These are phyloP conservation scores for Enteromius radiatus DNA, from an alignment of 2,797 vertebrate genomes.

Conservation along the genomic window DNA sequence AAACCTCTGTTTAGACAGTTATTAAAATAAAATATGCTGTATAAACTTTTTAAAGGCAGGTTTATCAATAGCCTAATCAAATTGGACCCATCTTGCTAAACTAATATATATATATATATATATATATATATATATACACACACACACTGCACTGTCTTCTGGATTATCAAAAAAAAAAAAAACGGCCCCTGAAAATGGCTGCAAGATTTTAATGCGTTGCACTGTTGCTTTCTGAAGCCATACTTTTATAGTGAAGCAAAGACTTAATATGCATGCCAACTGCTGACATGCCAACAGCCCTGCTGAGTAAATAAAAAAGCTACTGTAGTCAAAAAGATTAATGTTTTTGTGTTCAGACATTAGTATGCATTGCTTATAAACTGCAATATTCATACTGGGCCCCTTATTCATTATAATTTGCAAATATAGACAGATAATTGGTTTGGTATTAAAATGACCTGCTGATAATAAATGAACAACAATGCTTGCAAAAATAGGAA, in stretches of 20 bases:
- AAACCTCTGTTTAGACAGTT: not conserved
- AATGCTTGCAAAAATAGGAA: not conserved
- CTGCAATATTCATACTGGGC: conserved; percentile 7
- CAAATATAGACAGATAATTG: not conserved
- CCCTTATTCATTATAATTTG: conserved; percentile 4
- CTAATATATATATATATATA: no score
- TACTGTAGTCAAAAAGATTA: not conserved
- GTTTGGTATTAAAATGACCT: not conserved
- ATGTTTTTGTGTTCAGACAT: conserved; percentile 39
- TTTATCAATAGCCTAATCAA: not conserved
- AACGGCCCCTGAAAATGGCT: not conserved
- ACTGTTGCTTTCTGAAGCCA: not conserved
- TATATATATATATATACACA: no score
- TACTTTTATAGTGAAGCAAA: not conserved
- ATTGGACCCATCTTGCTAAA: not conserved
- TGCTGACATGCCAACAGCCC: conserved; percentile 56
- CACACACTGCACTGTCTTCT: not conserved
- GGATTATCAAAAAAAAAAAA: not conserved
- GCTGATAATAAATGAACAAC: not conserved
- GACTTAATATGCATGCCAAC: conserved; percentile 36
- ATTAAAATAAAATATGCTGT: not conserved
- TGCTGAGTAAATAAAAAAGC: conserved; percentile 18
- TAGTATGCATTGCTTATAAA: conserved; percentile 48
- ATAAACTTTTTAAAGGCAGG: not conserved
- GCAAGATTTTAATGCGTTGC: not conserved